Percentiles rank a stretch among this genome's conserved stretches.
phyloP scores from a whole-genome alignment of 2,797 vertebrate species.

The Erpetoichthys calabaricus region DNA sequence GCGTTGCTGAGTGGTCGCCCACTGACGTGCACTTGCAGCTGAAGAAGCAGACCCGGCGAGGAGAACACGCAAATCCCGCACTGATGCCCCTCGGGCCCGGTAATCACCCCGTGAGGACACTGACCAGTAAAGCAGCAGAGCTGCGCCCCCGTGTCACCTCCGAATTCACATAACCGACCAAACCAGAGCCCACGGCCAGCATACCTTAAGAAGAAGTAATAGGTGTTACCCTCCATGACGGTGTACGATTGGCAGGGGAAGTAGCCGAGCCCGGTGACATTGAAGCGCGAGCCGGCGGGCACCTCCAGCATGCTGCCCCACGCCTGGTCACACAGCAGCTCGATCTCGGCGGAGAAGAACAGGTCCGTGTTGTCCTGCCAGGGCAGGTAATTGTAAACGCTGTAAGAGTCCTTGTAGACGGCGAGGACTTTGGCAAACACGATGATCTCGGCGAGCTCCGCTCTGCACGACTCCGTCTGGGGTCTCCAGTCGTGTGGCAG shows the following conservation, averaged over 20 bases:
- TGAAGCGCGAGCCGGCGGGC: slow-evolving; percentile 62
- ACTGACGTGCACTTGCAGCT: too few relatives aligned
- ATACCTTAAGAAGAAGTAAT: slow-evolving; percentile 72
- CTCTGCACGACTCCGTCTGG: slow-evolving; percentile 66
- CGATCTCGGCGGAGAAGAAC: slow-evolving; percentile 64
- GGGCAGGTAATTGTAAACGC: slow-evolving; percentile 59
- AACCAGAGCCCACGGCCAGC: not conserved
- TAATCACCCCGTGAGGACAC: too few relatives aligned
- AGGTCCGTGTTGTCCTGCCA: slow-evolving; percentile 58
- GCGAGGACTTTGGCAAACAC: slow-evolving; percentile 62
- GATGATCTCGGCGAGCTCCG: slow-evolving; percentile 67
- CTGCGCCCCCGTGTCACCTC: too few relatives aligned
- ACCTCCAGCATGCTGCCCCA: slow-evolving; percentile 76
- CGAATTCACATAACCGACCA: too few relatives aligned
- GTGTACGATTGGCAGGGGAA: slow-evolving; percentile 67
- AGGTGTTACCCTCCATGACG: slow-evolving; percentile 60
- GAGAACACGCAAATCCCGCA: too few relatives aligned
- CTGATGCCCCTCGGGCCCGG: too few relatives aligned
- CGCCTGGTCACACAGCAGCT: slow-evolving; percentile 66
- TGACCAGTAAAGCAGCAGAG: too few relatives aligned
- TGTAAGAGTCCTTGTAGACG: slow-evolving; percentile 58
- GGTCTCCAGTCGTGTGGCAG: slow-evolving; percentile 67
- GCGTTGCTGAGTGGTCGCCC: too few relatives aligned
- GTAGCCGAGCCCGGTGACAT: slow-evolving; percentile 64
- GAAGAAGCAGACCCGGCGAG: too few relatives aligned